Evolutionary conservation across 1,140 invertebrate genomes (phyloP), one percentile per base, ranked within the genome.

Genomic region (Eumaeus atala): DNA sequence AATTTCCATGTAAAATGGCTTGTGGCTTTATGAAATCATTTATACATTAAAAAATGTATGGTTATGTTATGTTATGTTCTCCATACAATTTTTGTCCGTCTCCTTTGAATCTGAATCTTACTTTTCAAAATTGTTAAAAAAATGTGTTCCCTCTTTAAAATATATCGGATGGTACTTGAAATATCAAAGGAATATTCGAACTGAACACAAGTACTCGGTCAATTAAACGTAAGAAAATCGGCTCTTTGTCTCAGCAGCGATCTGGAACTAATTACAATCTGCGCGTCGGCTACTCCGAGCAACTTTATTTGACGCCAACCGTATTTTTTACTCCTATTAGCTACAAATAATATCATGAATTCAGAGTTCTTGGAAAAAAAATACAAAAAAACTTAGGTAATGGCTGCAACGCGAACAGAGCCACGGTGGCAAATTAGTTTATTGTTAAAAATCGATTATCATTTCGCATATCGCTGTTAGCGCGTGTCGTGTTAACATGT

Each of bases 241-340:
- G 55, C 68, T 70, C 66, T 76, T 73, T 76, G 70, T 77, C 76
- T 67, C 71, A 67, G 62, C 66, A 59, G 51, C 65, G 71, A 75
- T 70, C 74, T 75, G 68, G 66, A 81, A 78, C 70, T 81, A 81
- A 78, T 78, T 81, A 78, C 66, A 75, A 72, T 77, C 70, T 63
- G 67, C 69, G 74, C 71, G 2, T 6, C 21, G 61, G n/a, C n/a
- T n/a, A 77, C 74, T 44, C 6, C 7, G 12, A 44, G 14, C 9
- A 16, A 44, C 16, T 44, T 44, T 17, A 16, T 6, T 28, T 44
- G 16, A 44, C 16, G 40, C 9, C 40, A 1, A 44, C 40, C 40
- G 8, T 44, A 14, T 44, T 44, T 16, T 9, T 44, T 44, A 44
- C 40, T 18, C 17, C 16, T 44, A 16, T 44, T 44, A 44, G 40